Percentiles rank a stretch among this genome's conserved stretches.
These are phyloP conservation scores for Discoglossus pictus DNA, from an alignment of 2,797 vertebrate species.

Conservation along the genomic window DNA sequence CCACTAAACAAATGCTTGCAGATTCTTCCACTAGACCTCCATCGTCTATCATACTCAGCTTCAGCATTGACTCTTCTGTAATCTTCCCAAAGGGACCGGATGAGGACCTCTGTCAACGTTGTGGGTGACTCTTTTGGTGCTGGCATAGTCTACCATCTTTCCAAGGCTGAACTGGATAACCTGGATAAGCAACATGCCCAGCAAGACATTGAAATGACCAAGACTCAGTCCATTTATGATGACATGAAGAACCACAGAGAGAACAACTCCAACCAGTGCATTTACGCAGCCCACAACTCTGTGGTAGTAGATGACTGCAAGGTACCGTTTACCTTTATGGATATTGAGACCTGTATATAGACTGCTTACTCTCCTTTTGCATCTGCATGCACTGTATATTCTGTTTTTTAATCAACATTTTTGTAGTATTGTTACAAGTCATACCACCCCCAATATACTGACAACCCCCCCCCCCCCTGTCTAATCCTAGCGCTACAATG, in stretches of 20 bases:
- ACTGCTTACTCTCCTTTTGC: slow-evolving; percentile 66
- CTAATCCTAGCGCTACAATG: slow-evolving; percentile 23
- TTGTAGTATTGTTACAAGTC: slow-evolving; percentile 19
- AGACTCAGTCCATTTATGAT: slow-evolving; percentile 91
- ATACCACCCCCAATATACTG: slow-evolving; percentile 41
- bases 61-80: slow-evolving; percentile 41
- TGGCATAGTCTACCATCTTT: slow-evolving; percentile 96
- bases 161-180: slow-evolving; percentile 88
- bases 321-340: slow-evolving; percentile 92
- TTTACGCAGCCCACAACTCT: slow-evolving; percentile 95
- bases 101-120: slow-evolving; percentile 97
- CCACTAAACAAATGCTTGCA: too few species aligned
- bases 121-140: slow-evolving; percentile 97
- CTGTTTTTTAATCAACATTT: slow-evolving; percentile 51
- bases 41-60: not conserved
- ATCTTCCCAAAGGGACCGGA: slow-evolving; percentile 82
- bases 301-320: slow-evolving; percentile 98
- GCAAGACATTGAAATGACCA: slow-evolving; percentile 95
- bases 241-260: slow-evolving; percentile 98
- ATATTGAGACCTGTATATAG: slow-evolving; percentile 92
- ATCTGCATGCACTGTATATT: slow-evolving; percentile 60
- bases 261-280: slow-evolving; percentile 98
- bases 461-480: too few species aligned
- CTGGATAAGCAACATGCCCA: slow-evolving; percentile 85
- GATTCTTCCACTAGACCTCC: too few species aligned